phyloP scores from a whole-genome alignment of 2,113 vertebrate genomes.

The Phalacrocorax carbo region DNA sequence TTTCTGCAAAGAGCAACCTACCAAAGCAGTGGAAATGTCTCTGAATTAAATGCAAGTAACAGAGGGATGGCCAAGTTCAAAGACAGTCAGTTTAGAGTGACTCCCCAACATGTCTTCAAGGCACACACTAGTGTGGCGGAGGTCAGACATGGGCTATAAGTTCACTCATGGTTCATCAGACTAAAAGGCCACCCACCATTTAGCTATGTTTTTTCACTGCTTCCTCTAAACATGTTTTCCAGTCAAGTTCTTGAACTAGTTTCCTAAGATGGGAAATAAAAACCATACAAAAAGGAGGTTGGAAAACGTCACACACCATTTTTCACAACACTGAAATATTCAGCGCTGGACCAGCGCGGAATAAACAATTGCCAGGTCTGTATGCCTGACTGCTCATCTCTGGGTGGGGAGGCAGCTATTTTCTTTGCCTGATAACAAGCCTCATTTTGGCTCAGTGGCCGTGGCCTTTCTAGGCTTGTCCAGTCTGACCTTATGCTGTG shows the following conservation, averaged over 20 bases:
- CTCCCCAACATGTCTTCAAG: background rate
- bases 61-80: background rate
- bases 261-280: background rate
- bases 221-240: conserved; percentile 12
- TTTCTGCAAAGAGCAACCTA: background rate
- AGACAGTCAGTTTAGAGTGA: background rate
- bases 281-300: background rate
- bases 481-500: background rate
- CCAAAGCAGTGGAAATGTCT: background rate
- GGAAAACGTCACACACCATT: background rate
- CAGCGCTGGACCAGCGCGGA: background rate
- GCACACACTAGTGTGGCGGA: accelerated
- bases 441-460: background rate
- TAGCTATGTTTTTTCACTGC: background rate
- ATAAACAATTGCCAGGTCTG: background rate
- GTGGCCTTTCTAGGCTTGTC: background rate
- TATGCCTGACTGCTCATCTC: background rate
- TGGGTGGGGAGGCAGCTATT: background rate
- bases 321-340: background rate
- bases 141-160: background rate
- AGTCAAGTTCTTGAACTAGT: background rate
- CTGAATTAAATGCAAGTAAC: background rate
- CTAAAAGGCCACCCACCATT: background rate
- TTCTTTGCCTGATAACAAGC: background rate
- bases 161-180: background rate